Percentiles rank a stretch among this genome's conserved stretches.
Evolutionary conservation across 2,888 invertebrate species (phyloP).

Genomic region (Macrosiphum euphorbiae): DNA sequence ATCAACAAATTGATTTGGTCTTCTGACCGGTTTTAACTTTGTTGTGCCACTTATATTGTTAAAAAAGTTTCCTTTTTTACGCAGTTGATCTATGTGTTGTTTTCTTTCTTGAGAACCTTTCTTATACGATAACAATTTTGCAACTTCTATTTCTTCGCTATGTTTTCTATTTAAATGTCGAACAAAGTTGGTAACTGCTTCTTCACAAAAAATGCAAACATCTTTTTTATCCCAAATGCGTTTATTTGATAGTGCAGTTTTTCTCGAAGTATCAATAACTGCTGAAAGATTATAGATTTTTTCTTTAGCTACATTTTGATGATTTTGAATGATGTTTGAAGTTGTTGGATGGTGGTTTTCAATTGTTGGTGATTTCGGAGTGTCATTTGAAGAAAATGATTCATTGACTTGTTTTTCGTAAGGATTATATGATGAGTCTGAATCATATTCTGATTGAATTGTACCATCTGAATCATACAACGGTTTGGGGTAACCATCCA

Average conservation of each 20-base stretch:
- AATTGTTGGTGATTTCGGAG: too few relatives aligned
- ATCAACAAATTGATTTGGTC: background rate
- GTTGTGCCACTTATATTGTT: background rate
- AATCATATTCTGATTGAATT: too few relatives aligned
- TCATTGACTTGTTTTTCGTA: too few relatives aligned
- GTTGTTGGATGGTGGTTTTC: too few relatives aligned
- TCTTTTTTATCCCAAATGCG: background rate
- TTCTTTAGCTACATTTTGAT: background rate
- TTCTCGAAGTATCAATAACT: background rate
- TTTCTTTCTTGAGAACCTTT: conserved; percentile 6
- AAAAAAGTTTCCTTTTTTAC: conserved; percentile 12
- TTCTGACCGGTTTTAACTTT: background rate
- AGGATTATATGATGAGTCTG: too few relatives aligned
- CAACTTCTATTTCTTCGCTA: background rate
- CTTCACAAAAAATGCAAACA: background rate
- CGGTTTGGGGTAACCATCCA: too few relatives aligned
- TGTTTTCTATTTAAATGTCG: background rate
- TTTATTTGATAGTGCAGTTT: background rate
- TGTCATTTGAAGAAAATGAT: too few relatives aligned
- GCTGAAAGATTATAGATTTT: background rate
- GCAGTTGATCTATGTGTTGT: background rate
- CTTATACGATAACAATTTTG: background rate
- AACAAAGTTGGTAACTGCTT: background rate
- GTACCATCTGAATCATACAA: too few relatives aligned
- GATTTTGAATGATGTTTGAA: too few relatives aligned